Evolutionary conservation across 2,113 vertebrate genomes (phyloP).

Genomic region (Rana temporaria): DNA sequence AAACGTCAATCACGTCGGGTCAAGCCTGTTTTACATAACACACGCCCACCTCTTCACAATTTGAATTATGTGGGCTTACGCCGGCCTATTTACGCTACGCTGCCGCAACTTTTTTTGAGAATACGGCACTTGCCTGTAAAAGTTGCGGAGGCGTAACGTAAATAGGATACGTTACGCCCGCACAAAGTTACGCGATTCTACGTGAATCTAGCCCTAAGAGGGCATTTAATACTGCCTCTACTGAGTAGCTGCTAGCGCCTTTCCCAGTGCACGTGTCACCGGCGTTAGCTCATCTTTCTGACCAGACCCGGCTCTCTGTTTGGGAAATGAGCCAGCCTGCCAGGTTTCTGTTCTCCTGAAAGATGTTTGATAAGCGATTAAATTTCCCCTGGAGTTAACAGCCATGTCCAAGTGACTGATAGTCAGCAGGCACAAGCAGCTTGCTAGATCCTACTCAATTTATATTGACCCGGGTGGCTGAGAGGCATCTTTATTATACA

Average conservation of each 20-base stretch:
- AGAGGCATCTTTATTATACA: constrained; percentile 46
- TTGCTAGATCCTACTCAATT: constrained; percentile 49
- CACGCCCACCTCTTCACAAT: no score
- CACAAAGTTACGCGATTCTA: no score
- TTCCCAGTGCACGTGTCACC: not conserved
- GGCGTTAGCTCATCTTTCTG: not conserved
- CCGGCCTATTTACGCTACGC: no score
- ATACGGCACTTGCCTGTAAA: no score
- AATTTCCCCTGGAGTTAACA: constrained; percentile 56
- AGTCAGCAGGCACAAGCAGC: constrained; percentile 48
- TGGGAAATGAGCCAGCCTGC: constrained; percentile 45
- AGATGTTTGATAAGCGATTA: constrained; percentile 58
- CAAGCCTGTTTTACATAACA: no score
- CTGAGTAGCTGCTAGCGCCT: not conserved
- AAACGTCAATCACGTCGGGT: no score
- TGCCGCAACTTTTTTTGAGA: no score
- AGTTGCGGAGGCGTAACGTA: no score
- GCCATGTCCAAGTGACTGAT: constrained; percentile 57
- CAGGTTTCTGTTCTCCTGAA: constrained; percentile 43
- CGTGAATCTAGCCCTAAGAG: no score
- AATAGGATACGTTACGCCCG: no score
- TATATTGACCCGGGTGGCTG: constrained; percentile 50
- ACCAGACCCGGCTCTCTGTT: not conserved
- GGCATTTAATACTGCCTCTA: no score
- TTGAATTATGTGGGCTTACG: no score